Percentiles rank a stretch among this genome's conserved stretches.
phyloP scores from a whole-genome alignment of 1,140 invertebrate genomes.

The Saccostrea cuccullata region DNA sequence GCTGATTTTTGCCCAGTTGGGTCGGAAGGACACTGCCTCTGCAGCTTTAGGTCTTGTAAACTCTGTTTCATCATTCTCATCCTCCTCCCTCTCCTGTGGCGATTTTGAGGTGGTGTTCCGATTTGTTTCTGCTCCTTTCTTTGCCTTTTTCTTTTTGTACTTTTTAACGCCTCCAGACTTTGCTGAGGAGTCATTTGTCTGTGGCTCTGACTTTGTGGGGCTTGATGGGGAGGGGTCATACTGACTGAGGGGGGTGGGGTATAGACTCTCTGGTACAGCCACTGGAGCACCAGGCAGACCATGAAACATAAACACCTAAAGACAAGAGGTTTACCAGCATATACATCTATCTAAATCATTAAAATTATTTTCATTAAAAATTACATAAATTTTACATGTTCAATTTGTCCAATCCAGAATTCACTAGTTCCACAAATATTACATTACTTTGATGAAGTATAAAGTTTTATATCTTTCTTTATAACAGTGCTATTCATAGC shows the following conservation, averaged over 20 bases:
- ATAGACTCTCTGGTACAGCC: conserved; percentile 67
- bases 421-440: no score
- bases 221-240: conserved; percentile 60
- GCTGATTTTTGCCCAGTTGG: conserved; percentile 68
- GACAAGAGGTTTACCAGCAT: neutral
- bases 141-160: conserved; percentile 57
- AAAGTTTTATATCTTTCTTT: neutral
- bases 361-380: no score
- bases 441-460: no score
- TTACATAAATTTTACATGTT: no score
- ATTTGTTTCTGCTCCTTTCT: conserved; percentile 46
- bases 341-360: neutral
- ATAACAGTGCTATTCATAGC: neutral
- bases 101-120: conserved; percentile 22
- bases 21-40: conserved; percentile 8
- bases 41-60: neutral
- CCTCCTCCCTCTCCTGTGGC: conserved; percentile 31
- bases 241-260: conserved; percentile 71
- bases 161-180: conserved; percentile 54
- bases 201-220: conserved; percentile 44
- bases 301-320: conserved; percentile 76
- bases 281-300: conserved; percentile 67
- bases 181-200: conserved; percentile 43
- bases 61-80: conserved; percentile 28
- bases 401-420: no score